Evolutionary conservation across 2,888 invertebrate species (phyloP), one percentile per base, ranked within the genome.

Genomic region (Clepsis dumicolana): DNA sequence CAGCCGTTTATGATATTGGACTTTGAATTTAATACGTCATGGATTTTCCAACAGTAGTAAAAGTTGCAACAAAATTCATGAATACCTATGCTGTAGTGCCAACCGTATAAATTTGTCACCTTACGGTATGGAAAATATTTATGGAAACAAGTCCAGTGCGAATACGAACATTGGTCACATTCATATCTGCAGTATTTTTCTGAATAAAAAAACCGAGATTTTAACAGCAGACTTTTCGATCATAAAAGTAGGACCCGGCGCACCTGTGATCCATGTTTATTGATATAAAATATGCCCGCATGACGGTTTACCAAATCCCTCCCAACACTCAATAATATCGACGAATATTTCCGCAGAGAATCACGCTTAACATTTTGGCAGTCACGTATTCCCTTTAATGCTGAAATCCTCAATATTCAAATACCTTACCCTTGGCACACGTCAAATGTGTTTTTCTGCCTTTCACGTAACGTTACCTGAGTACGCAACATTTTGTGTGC

Each of bases 391-490:
- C 25, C 70, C 60, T 64, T 67, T 68, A 60, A 69, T 72, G 72
- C 69, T 65, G 71, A 72, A 73, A 77, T 77, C 75, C 74, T 83
- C 79, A 78, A 82, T 82, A 82, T 80, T 82, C 78, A 77, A 78
- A 81, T 77, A 79, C 81, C 79, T 80, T 84, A 77, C 71, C 79
- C 71, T 70, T 74, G 75, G 79, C 83, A 79, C 84, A 82, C 81
- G 83, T 66, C 77, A 76, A 79, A 78, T 79, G 70, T 80, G 76
- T 75, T 75, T 75, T 76, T 66, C 61, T 65, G 32, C 29, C 59
- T 32, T 44, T 66, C 61, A 44, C 2, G 32, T n/a, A 14, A 16
- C 24, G 38, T 25, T 35, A 44, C 25, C 18, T 48, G 18, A 14
- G 18, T 16, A 8, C 18, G n/a, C 52, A 44, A 57, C 52, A 66